Evolutionary conservation across 2,797 vertebrate species (phyloP), one percentile per base, ranked within the genome.

Genomic region (Pelochelys cantorii): DNA sequence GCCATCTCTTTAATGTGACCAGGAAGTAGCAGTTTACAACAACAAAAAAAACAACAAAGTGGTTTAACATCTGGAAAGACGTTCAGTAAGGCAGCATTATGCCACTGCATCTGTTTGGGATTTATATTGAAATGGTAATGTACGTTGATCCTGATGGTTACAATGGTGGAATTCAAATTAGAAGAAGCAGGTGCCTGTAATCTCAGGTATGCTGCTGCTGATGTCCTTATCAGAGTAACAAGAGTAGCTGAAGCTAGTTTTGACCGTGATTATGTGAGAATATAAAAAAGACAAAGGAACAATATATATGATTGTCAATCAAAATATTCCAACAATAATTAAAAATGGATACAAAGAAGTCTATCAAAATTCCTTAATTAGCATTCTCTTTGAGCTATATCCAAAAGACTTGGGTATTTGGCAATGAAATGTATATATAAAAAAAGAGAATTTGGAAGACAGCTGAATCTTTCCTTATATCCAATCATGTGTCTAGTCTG

Each of bases 141-240:
- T 2, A 42, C 60, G 20, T 93, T 90, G 91, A 87, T 95, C 85
- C 84, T 86, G 81, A 85, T 79, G 13, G 77, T 88, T 95, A 87
- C 87, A 89, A 88, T 4, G 57, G 65, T 86, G 37, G 79, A 95
- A 96, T 95, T 93, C 42, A 95, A 93, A 96, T 92, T 82, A 87
- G 34, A 88, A 65, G 65, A 92, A 92, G 78, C 1, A 95, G 93
- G 87, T 86, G 78, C 10, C 10, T 95, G 80, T 89, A 93, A 77
- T 89, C 89, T 93, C 86, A 94, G 60, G 56, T 93, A 92, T 86
- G 54, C 86, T 84, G 75, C 5, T 94, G 77, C 87, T 94, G 79
- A 68, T 91, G 85, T 93, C 68, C 85, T 94, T 96, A 93, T 92
- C 86, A 81, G 53, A 87, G 37, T 84, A 96, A 90, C 78, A 48